Evolutionary conservation across 1,140 invertebrate species (phyloP).

Genomic region (Sarcophaga peregrina): DNA sequence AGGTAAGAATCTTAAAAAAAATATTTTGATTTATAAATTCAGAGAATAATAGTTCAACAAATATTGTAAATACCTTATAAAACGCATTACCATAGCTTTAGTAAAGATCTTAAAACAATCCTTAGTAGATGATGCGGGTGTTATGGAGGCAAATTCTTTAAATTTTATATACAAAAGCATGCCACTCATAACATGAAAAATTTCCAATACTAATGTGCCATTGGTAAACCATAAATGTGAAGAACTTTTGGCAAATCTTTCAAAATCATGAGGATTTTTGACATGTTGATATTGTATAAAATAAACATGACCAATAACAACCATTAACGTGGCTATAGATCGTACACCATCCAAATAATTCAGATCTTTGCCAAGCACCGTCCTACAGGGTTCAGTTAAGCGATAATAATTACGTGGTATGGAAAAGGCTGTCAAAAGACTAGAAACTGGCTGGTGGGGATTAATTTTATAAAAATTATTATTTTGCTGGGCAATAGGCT

Average conservation of each 20-base stretch:
- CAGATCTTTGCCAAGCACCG: conserved; percentile 49
- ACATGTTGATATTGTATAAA: conserved; percentile 54
- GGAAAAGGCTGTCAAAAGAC: conserved; percentile 54
- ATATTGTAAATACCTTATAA: not conserved
- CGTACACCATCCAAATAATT: conserved; percentile 59
- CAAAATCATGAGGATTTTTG: conserved; percentile 59
- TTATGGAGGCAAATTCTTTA: conserved; percentile 53
- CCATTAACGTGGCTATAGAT: conserved; percentile 52
- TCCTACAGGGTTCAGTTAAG: conserved; percentile 45
- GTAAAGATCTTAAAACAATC: conserved; percentile 7
- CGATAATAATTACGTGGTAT: conserved; percentile 61
- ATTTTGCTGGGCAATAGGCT: conserved; percentile 17
- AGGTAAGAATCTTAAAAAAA: conserved; percentile 67
- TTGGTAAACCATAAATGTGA: conserved; percentile 66
- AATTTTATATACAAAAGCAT: conserved; percentile 70
- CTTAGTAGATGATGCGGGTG: conserved; percentile 4
- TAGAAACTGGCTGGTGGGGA: conserved; percentile 19
- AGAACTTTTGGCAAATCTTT: conserved; percentile 52
- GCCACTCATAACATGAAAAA: conserved; percentile 70
- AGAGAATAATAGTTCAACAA: not conserved
- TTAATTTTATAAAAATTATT: conserved; percentile 51
- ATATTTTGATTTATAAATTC: too few relatives aligned
- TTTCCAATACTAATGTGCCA: conserved; percentile 68
- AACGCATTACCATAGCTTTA: not conserved
- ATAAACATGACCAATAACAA: conserved; percentile 55